phyloP scores from a whole-genome alignment of 2,888 invertebrate species.

The Meandrusa payeni region DNA sequence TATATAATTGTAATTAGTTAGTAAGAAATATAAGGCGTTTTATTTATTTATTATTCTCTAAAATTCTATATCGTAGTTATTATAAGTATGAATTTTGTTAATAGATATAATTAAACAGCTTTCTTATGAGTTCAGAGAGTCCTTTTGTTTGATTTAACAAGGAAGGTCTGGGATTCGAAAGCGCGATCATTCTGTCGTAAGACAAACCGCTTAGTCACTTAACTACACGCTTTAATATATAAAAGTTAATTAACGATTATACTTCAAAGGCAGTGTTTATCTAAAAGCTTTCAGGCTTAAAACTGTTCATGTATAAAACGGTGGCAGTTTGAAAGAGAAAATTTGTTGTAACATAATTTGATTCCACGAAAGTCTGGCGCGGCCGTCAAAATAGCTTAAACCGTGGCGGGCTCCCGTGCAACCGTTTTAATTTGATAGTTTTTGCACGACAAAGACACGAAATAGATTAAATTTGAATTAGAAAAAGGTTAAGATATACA shows the following conservation, averaged over 20 bases:
- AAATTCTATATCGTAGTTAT: no score
- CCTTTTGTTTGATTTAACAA: no score
- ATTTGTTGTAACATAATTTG: constrained; percentile 26
- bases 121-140: no score
- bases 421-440: constrained; percentile 42
- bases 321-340: constrained; percentile 23
- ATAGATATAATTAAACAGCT: no score
- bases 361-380: constrained; percentile 49
- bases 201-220: no score
- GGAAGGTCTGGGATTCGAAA: no score
- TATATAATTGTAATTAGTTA: no score
- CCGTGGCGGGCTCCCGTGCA: constrained; percentile 33
- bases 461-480: constrained; percentile 31
- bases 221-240: neutral
- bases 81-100: no score
- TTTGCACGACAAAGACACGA: constrained; percentile 45
- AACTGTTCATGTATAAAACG: constrained; percentile 22
- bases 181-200: no score
- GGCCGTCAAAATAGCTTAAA: constrained; percentile 34
- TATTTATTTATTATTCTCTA: no score
- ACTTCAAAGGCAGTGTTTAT: neutral
- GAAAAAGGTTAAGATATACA: no score
- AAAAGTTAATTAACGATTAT: neutral
- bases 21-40: no score
- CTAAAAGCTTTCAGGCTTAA: constrained; percentile 4